Conservation (phyloP, 2,888 invertebrate genomes). For the Eugnorisma glareosa region DNA sequence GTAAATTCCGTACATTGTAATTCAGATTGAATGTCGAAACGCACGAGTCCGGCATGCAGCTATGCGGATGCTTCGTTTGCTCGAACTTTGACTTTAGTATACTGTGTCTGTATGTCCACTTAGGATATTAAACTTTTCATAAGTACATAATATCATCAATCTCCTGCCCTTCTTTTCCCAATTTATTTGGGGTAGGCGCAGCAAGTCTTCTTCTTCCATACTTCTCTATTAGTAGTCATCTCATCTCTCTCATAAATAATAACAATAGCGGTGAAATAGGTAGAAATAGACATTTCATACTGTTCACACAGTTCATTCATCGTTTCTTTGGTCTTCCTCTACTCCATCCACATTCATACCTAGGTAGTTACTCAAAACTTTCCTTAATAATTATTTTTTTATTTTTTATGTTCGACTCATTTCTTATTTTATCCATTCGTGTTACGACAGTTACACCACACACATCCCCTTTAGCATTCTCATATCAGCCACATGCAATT, state of each 20-base stretch:
- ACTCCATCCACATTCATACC: not conserved
- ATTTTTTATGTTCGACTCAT: too few relatives aligned
- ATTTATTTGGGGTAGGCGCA: too few relatives aligned
- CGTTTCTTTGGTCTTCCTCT: not conserved
- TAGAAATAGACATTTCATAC: too few relatives aligned
- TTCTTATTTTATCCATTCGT: too few relatives aligned
- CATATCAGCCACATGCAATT: too few relatives aligned
- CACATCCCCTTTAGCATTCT: too few relatives aligned
- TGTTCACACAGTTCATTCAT: not conserved
- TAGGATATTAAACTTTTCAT: conserved; percentile 1
- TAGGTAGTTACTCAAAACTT: too few relatives aligned
- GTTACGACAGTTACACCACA: too few relatives aligned
- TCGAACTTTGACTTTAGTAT: conserved; percentile 63
- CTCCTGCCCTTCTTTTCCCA: too few relatives aligned
- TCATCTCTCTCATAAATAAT: too few relatives aligned
- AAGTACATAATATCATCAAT: not conserved
- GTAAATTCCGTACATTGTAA: conserved; percentile 88
- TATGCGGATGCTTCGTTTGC: conserved; percentile 80
- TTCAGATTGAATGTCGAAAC: conserved; percentile 88
- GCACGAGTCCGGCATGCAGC: conserved; percentile 87
- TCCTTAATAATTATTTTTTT: too few relatives aligned
- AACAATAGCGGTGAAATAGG: too few relatives aligned
- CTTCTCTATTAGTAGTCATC: not conserved
- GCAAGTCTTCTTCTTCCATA: not conserved
- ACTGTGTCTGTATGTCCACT: conserved; percentile 8